These are phyloP conservation scores for Lepetodrilus schrolli DNA, from an alignment of 2,888 invertebrate species.

Conservation along the genomic window DNA sequence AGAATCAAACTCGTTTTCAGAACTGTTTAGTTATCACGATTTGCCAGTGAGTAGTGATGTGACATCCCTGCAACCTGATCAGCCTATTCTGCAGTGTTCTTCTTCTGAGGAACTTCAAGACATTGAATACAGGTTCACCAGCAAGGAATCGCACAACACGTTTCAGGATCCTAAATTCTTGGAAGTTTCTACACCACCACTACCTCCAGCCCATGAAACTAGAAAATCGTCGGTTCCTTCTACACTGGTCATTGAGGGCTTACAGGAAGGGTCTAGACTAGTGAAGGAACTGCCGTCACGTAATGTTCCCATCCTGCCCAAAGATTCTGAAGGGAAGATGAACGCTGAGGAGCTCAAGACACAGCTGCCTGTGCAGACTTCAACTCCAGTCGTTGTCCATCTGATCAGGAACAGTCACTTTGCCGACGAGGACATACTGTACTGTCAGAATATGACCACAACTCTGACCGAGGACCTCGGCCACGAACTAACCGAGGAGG, in stretches of 20 bases:
- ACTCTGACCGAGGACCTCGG: conserved; percentile 10
- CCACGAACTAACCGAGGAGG: not conserved
- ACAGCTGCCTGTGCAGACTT: not conserved
- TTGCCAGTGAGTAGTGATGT: not conserved
- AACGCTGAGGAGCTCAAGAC: not conserved
- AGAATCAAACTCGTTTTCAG: conserved; percentile 4
- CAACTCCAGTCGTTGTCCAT: conserved; percentile 5
- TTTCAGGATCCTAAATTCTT: not conserved
- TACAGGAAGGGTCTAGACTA: not conserved
- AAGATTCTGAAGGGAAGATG: not conserved
- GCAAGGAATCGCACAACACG: not conserved
- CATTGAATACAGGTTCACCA: not conserved
- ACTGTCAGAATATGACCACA: conserved; percentile 3
- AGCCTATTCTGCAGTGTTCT: conserved; percentile 5
- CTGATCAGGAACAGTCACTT: not conserved
- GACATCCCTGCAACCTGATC: not conserved
- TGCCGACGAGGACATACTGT: not conserved
- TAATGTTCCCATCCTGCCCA: not conserved
- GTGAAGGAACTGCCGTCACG: not conserved
- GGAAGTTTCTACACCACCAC: not conserved
- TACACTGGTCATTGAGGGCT: not conserved
- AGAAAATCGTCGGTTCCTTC: not conserved
- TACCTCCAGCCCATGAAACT: not conserved
- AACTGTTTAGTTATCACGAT: conserved; percentile 9
- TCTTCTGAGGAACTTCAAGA: conserved; percentile 3